Evolutionary conservation across 2,888 invertebrate genomes (phyloP).

Genomic region (Hypercompe scribonia): DNA sequence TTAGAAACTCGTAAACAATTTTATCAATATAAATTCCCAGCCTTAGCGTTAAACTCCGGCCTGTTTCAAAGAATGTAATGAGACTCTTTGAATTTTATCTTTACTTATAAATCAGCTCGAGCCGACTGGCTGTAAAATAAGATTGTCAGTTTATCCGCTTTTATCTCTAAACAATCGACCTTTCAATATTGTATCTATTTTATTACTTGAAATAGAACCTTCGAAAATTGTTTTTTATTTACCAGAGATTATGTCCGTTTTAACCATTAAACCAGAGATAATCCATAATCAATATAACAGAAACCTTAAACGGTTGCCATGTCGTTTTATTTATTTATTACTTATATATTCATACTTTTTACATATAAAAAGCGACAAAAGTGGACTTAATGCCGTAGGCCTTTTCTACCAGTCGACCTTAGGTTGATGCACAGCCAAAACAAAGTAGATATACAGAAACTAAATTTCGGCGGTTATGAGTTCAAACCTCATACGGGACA

Average conservation of each 20-base stretch:
- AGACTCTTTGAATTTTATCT: constrained; percentile 36
- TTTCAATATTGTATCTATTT: constrained; percentile 15
- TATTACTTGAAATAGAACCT: constrained; percentile 8
- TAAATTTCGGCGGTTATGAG: too few species aligned
- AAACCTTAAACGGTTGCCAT: too few species aligned
- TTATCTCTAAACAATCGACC: constrained; percentile 18
- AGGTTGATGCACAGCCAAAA: too few species aligned
- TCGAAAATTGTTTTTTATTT: background rate
- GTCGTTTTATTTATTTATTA: too few species aligned
- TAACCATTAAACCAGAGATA: background rate
- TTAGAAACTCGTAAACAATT: constrained; percentile 39
- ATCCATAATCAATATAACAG: background rate
- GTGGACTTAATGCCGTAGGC: too few species aligned
- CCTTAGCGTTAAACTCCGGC: constrained; percentile 33
- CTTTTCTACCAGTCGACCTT: too few species aligned
- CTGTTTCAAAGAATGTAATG: constrained; percentile 47
- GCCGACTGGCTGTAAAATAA: constrained; percentile 23
- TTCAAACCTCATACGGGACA: too few species aligned
- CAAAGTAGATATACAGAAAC: too few species aligned
- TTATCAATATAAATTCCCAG: constrained; percentile 49
- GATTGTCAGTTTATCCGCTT: constrained; percentile 26
- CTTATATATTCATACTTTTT: too few species aligned
- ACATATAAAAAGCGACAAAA: too few species aligned
- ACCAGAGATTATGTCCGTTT: background rate
- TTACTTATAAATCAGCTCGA: constrained; percentile 31